Evolutionary conservation across 2,113 vertebrate species (phyloP), one percentile per base, ranked within the genome.

Genomic region (Eonycteris spelaea): DNA sequence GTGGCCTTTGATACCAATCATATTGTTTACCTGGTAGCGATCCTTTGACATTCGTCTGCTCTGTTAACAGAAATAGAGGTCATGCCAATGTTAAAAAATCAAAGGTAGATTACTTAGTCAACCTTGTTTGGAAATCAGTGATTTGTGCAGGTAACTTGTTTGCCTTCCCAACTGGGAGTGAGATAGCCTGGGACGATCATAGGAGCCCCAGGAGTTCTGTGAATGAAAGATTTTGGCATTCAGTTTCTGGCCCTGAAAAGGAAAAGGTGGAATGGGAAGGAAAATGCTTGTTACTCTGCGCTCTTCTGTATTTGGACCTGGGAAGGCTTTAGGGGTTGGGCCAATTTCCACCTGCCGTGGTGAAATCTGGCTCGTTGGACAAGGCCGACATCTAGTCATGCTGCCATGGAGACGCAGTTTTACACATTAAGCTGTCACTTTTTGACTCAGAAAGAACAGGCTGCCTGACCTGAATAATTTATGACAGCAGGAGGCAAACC

Each of bases 221-320:
- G 33, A 53, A 38, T 78, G 78, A 7, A 45, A 51, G 73, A 91
- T 91, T 89, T 96, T 88, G 61, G 30, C 43, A 12, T 65, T 78
- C 14, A 48, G 48, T 48, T 14, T 48, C 48, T 48, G 48, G 48
- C 48, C 12, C 48, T 48, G 48, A n/a, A 65, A 79, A 65, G 86
- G 57, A 63, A 75, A 94, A 84, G 38, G 10, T 33, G 6, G 40
- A 75, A 13, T 3, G 38, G 43, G 22, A 71, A 84, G 73, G 83
- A 63, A 55, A 79, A 30, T 79, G 6, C 67, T 63, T 71, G 38
- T 70, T 53, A 10, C 21, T 61, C 59, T 91, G 78, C n/a, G n/a
- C 45, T 79, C 1, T n/a, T 83, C 7, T 84, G 26, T 38, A 0
- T 51, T 73, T 79, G 22, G 43, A 45, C 19, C 24, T 48, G 21